Base-by-base conservation (phyloP, 1,140 invertebrate species). In the Leucophenga varia region DNA sequence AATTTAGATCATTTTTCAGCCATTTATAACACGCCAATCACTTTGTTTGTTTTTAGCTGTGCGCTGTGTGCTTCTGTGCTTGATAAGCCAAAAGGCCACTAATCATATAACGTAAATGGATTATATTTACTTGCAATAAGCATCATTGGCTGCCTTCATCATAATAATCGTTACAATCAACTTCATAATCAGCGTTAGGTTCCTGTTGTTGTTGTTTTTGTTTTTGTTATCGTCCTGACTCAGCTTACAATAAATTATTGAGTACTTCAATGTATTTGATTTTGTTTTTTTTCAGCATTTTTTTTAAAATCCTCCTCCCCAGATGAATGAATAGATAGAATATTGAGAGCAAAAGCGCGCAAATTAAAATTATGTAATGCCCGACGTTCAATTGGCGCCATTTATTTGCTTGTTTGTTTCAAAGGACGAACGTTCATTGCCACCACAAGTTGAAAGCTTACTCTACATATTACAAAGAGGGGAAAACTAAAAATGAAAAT, bases 401-500 rank as follows among this genome's bases (percentile, higher is more conserved):
- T 67, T 67, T 67, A 67, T 67, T 67, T 68, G 68, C 63, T 67
- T 67, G 63, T 67, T 67, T 67, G 63, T 67, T 67, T 68, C 63
- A 67, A 59, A n/a, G n/a, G n/a, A n/a, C 64, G 68, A 68, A 64
- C 63, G 63, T 68, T 67, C 63, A 67, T 67, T 67, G 64, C 64
- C 63, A 67, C 63, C 64, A 59, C 59, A 65, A 65, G 67, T 53
- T 65, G 56, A 67, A 57, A 65, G 63, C 63, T 63, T 38, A 49
- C 46, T 44, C n/a, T n/a, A n/a, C n/a, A n/a, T n/a, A n/a, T n/a
- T n/a, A n/a, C n/a, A n/a, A n/a, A n/a, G n/a, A n/a, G n/a, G n/a
- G n/a, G 49, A 49, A 52, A 35, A n/a, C n/a, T n/a, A 47, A 47
- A 50, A 56, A 45, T 37, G 53, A 47, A 25, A 25, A n/a, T n/a